These are phyloP conservation scores for Pediacus dermestoides DNA, from an alignment of 2,888 invertebrate species.

Conservation along the genomic window DNA sequence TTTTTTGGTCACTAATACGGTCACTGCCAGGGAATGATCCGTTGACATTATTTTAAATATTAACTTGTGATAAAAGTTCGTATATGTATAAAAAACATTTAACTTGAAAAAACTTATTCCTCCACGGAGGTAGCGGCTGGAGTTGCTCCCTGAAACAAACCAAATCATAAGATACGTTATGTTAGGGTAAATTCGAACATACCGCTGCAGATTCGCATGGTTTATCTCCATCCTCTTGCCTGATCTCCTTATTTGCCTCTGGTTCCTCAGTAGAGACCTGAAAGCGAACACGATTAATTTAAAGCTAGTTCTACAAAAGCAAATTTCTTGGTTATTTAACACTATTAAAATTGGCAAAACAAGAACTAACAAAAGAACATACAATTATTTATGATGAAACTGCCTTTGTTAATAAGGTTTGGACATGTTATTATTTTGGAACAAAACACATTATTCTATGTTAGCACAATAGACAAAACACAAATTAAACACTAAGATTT, in stretches of 20 bases:
- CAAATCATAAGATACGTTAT: conserved; percentile 5
- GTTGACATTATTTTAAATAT: conserved; percentile 32
- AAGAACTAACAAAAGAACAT: too few relatives aligned
- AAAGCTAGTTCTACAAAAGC: conserved; percentile 2
- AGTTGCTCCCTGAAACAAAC: conserved; percentile 36
- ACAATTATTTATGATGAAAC: too few relatives aligned
- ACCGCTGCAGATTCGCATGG: conserved; percentile 15
- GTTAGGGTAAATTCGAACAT: conserved; percentile 8
- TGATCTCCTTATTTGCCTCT: conserved; percentile 18
- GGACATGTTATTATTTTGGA: conserved; percentile 15
- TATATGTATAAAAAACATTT: conserved; percentile 31
- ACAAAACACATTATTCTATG: conserved; percentile 14
- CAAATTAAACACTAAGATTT: conserved; percentile 3
- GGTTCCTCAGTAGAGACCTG: conserved; percentile 23
- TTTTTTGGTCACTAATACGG: conserved; percentile 41
- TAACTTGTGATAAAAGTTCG: conserved; percentile 41
- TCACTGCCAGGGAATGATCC: conserved; percentile 48
- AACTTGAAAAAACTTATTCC: conserved; percentile 37
- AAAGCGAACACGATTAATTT: conserved; percentile 17
- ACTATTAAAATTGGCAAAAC: conserved; percentile 7
- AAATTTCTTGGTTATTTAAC: not conserved
- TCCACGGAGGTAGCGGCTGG: conserved; percentile 38
- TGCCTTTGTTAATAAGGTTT: conserved; percentile 20
- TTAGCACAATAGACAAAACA: conserved; percentile 15
- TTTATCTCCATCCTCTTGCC: conserved; percentile 23